Base-by-base conservation (phyloP, 2,888 invertebrate genomes). In the Leptinotarsa juncta region DNA sequence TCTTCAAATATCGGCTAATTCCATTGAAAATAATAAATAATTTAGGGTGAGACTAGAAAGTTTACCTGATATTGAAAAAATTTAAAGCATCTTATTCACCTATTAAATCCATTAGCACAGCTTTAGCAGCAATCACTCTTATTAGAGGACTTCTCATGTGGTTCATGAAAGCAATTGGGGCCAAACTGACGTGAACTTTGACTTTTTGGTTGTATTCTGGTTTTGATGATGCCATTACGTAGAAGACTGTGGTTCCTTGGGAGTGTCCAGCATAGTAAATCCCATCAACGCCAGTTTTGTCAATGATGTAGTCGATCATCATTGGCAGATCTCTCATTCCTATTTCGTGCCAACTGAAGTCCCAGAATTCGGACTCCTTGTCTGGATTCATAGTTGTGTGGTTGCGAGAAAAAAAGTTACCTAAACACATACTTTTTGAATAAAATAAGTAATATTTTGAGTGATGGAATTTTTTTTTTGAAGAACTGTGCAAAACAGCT, bases 261-360 rank as follows among this genome's bases (percentile, higher is more conserved):
- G 96, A 96, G 85, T 96, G 95, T 0, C 96, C 97, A 1, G 94
- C 88, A 84, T 96, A 96, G 82, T 93, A 93, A 0, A 97, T 82
- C 68, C 91, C 88, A 0, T 89, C 79, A 49, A 90, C 89, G 0
- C 90, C 90, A 0, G 95, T 94, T 3, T 81, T 69, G 0, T 85
- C 82, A 1, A 93, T 86, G 16, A 93, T 89, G 83, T 93, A 92
- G 84, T 97, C 94, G 65, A 98, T 93, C 89, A 93, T 94, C 0
- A 94, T 91, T 1, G 97, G 96, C 12, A 97, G 84, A 86, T 97
- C 97, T 78, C 89, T 90, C 72, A 90, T 87, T 0, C 94, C 95
- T 85, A 97, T 95, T 85, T 96, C 93, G 84, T 97, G 95, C 93
- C 94, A 97, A 75, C 95, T 95, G 79, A 86, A 87, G 16, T 86